These are phyloP conservation scores for Himantopus leucocephalus DNA, from an alignment of 2,113 vertebrate genomes.

Conservation along the genomic window DNA sequence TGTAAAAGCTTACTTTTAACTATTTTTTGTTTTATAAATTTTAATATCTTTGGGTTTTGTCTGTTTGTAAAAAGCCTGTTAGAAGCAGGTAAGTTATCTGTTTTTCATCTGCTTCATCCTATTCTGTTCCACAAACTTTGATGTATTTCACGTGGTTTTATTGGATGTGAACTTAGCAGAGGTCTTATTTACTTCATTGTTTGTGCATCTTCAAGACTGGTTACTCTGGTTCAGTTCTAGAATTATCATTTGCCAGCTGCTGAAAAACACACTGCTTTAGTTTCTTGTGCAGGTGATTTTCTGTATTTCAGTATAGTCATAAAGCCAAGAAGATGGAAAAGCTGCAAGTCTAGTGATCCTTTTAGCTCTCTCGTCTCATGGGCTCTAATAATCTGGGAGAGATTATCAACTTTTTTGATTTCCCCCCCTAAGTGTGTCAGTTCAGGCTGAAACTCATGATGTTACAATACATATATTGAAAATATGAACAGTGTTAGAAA, in stretches of 20 bases:
- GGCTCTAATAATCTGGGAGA: not conserved
- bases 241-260: not conserved
- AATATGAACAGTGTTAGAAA: not conserved
- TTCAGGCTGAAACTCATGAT: slow-evolving; percentile 53
- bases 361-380: not conserved
- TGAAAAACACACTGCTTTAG: not conserved
- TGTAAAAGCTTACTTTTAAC: not conserved
- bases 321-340: not conserved
- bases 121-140: not conserved
- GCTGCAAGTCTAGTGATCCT: not conserved
- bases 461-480: slow-evolving; percentile 5
- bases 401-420: not conserved
- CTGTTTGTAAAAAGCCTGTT: not conserved
- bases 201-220: not conserved
- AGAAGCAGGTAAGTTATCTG: not conserved
- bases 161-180: not conserved
- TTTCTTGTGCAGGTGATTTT: not conserved
- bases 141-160: not conserved
- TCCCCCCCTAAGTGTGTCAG: not conserved
- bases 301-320: not conserved
- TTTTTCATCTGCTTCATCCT: not conserved
- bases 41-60: not conserved
- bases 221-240: not conserved
- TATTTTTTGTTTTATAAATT: not conserved
- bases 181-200: not conserved